Base-by-base conservation (phyloP, 2,797 vertebrate genomes). In the Ctenopoma kingsleyae region DNA sequence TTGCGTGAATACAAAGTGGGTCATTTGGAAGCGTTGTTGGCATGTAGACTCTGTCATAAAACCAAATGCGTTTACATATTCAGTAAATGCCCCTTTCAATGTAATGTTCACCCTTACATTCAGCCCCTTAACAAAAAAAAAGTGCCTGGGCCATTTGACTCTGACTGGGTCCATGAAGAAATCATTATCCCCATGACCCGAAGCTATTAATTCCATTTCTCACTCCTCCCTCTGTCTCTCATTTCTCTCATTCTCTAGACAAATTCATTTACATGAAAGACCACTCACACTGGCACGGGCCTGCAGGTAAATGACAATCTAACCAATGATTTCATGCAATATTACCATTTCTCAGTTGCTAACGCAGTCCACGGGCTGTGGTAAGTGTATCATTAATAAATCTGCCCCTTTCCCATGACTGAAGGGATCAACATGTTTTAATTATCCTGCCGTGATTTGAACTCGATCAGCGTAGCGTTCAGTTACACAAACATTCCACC, bases 231-330 rank as follows among this genome's bases (percentile, higher is more conserved):
- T 89, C 86, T 80, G 81, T 90, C 85, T 90, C 87, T 90, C 83
- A 74, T 90, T 88, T 88, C 86, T 87, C 81, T 86, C 85, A 76
- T 87, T 89, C 86, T 84, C 83, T 71, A 72, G 78, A 91, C 89
- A 91, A 92, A 92, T 91, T 91, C 81, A 92, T 93, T 93, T 92
- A 92, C 90, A 92, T 91, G 91, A 92, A 92, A 92, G 91, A 88
- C 88, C 90, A 89, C 90, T 88, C 89, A 88, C 78, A 63, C 81
- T 78, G 78, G 87, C 78, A 61, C 68, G 60, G 86, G 87, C 90
- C 90, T 76, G 83, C 90, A 93, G 91, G 89, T 92, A 87, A 91
- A 89, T 86, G 82, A 89, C 88, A 88, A 89, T 86, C 84, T 83
- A 87, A 86, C 83, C 88, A 84, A 87, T 75, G 78, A 89, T 91